Evolutionary conservation across 2,888 invertebrate species (phyloP).

Genomic region (Drosophila anceps): DNA sequence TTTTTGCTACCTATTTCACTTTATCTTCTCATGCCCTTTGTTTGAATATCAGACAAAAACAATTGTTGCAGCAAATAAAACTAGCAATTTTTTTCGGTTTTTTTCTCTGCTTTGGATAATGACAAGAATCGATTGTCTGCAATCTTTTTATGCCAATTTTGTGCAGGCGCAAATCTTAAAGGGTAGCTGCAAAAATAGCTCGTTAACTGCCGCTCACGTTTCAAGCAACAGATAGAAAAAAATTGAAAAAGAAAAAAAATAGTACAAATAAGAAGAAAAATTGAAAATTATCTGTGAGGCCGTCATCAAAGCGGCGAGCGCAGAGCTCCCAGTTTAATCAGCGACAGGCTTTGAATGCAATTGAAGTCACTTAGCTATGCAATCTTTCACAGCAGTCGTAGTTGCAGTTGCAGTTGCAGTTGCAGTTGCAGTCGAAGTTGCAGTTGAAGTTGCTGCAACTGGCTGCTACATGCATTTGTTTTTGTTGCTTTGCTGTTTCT

Average conservation of each 20-base stretch:
- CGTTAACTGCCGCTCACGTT: conserved; percentile 76
- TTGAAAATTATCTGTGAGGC: conserved; percentile 72
- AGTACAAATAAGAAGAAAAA: conserved; percentile 44
- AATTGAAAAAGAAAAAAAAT: neutral
- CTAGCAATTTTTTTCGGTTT: conserved; percentile 20
- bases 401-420: neutral
- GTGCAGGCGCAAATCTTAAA: conserved; percentile 51
- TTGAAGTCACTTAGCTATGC: conserved; percentile 78
- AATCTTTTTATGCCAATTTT: conserved; percentile 75
- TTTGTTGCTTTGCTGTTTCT: conserved; percentile 14
- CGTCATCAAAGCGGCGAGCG: conserved; percentile 71
- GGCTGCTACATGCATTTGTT: conserved; percentile 26
- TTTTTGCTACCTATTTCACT: neutral
- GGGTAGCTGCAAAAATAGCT: conserved; percentile 61
- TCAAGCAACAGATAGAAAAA: conserved; percentile 39
- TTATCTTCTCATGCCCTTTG: conserved; percentile 34
- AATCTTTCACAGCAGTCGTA: conserved; percentile 67
- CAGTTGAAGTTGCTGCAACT: conserved; percentile 13
- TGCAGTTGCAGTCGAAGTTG: conserved; percentile 7
- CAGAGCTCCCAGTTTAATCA: conserved; percentile 64
- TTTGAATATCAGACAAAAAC: conserved; percentile 29
- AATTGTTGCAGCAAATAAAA: conserved; percentile 57
- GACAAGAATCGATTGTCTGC: conserved; percentile 69
- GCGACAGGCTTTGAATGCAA: conserved; percentile 72
- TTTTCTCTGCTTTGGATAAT: conserved; percentile 30